Evolutionary conservation across 1,140 invertebrate genomes (phyloP), one percentile per base, ranked within the genome.

Genomic region (Gonioctena quinquepunctata): DNA sequence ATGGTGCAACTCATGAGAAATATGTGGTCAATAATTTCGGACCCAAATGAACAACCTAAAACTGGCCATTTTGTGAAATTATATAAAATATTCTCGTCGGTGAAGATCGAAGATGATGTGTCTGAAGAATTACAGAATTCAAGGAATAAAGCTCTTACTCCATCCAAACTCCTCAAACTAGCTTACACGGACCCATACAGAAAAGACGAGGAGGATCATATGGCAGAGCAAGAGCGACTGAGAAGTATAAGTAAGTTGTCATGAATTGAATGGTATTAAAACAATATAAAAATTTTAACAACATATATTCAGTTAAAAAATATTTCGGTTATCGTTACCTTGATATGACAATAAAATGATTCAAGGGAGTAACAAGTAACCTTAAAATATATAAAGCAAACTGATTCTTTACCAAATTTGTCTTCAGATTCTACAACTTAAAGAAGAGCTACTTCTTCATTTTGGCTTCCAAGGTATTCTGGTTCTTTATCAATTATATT

Each of bases 231-330:
- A 28, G 59, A 61, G 21, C 23, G 59, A 7, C n/a, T 23, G 4
- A 61, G 59, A 13, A 61, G 59, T 27, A 28, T 61, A n/a, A 61
- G 59, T 61, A 27, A 61, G 59, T 61, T 56, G 16, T n/a, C n/a
- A 56, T 56, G 3, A 4, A 19, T 21, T n/a, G n/a, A 11, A 42
- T 42, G 33, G 16, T 1, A 42, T 42, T 11, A 42, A 42, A n/a
- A 42, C 11, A 42, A 13, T 42, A 42, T 42, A 13, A n/a, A 42
- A 42, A n/a, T 42, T 42, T 42, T 42, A 4, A 13, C 13, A 11
- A n/a, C n/a, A n/a, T n/a, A n/a, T n/a, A n/a, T n/a, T n/a, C n/a
- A n/a, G n/a, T n/a, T n/a, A n/a, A n/a, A n/a, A n/a, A n/a, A n/a
- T n/a, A n/a, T n/a, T n/a, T n/a, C n/a, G n/a, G n/a, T n/a, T n/a